Conservation (phyloP, 1,140 invertebrate genomes). For the Drosophila fuyamai region DNA sequence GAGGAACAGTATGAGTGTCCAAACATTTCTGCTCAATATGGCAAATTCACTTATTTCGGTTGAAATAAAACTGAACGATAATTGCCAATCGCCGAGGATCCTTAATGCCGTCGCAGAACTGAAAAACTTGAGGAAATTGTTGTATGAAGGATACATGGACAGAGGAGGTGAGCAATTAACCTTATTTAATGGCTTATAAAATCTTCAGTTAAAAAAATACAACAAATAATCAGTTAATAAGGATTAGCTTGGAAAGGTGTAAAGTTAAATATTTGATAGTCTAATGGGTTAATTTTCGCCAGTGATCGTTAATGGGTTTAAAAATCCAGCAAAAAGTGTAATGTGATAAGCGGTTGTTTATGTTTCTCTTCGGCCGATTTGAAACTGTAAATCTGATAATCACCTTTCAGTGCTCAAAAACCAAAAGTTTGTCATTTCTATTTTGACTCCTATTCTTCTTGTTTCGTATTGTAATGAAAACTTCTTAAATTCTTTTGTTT, state of each 20-base stretch:
- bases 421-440: not conserved
- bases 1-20: not conserved
- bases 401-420: not conserved
- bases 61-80: constrained; percentile 4
- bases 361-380: not conserved
- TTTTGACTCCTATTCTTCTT: not conserved
- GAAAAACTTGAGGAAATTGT: constrained; percentile 1
- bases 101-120: constrained; percentile 7
- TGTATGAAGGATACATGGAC: constrained; percentile 9
- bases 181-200: no score
- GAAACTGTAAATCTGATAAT: not conserved
- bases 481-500: no score
- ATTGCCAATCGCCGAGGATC: constrained; percentile 6
- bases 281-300: no score
- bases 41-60: not conserved
- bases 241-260: no score
- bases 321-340: not conserved
- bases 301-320: not conserved
- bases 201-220: no score
- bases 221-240: no score
- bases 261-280: no score
- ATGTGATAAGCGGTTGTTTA: constrained; percentile 4
- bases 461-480: not conserved
- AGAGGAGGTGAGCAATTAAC: not conserved
- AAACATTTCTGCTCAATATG: not conserved